phyloP scores from a whole-genome alignment of 1,140 invertebrate species.

The Sycophila sp. region DNA sequence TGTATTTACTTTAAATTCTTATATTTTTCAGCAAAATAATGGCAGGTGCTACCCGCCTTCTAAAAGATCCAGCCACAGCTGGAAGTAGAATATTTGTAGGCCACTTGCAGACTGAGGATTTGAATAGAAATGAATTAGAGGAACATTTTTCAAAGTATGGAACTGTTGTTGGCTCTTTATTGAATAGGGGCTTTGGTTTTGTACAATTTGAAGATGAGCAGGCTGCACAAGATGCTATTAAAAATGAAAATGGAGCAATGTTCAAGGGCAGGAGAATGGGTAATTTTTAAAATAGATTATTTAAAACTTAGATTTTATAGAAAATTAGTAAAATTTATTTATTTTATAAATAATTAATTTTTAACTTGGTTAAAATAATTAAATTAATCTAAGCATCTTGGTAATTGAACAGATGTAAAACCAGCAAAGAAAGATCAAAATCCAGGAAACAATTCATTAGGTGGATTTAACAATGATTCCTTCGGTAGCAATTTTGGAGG shows the following conservation, averaged over 20 bases:
- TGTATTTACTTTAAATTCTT: too few relatives aligned
- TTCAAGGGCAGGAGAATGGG: slow-evolving; percentile 74
- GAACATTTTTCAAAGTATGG: slow-evolving; percentile 81
- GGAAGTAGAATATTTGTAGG: slow-evolving; percentile 81
- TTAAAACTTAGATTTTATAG: neutral
- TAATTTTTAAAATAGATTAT: slow-evolving; percentile 32
- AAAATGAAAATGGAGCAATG: slow-evolving; percentile 73
- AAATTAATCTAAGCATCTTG: slow-evolving; percentile 7
- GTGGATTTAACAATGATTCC: slow-evolving; percentile 28
- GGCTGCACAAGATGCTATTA: slow-evolving; percentile 77
- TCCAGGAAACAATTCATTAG: slow-evolving; percentile 33
- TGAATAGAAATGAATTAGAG: slow-evolving; percentile 75
- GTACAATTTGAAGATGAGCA: slow-evolving; percentile 83
- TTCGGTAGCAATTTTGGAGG: slow-evolving; percentile 28
- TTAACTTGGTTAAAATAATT: neutral
- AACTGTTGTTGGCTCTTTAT: slow-evolving; percentile 74
- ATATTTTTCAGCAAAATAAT: slow-evolving; percentile 33
- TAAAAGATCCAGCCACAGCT: slow-evolving; percentile 77
- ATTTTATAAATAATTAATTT: slow-evolving; percentile 13
- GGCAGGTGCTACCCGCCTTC: slow-evolving; percentile 63
- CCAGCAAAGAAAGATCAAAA: slow-evolving; percentile 66
- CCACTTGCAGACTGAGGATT: slow-evolving; percentile 72
- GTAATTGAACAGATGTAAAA: slow-evolving; percentile 66
- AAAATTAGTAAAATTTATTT: too few relatives aligned
- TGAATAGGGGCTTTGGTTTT: slow-evolving; percentile 85